A percentile compares a stretch with the other conserved stretches of the same genome.
Conservation (phyloP, 2,113 vertebrate species). For the Seriola aureovittata region DNA sequence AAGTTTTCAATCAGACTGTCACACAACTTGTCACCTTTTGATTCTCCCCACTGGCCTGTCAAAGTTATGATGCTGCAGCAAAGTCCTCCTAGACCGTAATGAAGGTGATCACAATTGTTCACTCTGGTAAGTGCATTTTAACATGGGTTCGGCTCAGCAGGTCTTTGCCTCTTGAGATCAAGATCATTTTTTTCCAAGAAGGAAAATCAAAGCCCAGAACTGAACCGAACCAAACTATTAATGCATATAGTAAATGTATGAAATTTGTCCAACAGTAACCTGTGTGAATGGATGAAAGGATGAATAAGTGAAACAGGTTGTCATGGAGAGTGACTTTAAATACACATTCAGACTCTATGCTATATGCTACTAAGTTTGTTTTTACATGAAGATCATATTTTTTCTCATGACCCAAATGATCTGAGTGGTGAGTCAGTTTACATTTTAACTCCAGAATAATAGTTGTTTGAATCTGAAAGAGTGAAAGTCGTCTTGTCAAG, state of each 20-base stretch:
- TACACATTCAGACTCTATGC: background rate
- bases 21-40: constrained; percentile 55
- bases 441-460: background rate
- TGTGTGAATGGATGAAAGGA: background rate
- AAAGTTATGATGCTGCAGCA: constrained; percentile 21
- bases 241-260: background rate
- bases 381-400: background rate
- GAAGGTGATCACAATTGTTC: constrained; percentile 11
- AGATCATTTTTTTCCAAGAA: background rate
- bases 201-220: background rate
- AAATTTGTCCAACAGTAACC: background rate
- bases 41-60: constrained; percentile 40
- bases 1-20: constrained; percentile 61
- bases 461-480: background rate
- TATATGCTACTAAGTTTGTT: background rate
- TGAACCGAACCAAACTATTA: background rate
- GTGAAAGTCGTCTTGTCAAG: constrained; percentile 13
- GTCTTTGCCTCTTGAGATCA: background rate
- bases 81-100: constrained; percentile 11
- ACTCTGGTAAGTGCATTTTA: background rate
- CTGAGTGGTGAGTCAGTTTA: too few relatives aligned
- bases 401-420: background rate
- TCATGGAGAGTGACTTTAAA: background rate
- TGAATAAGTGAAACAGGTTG: background rate
- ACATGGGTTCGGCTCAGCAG: background rate